A percentile compares a stretch with the other conserved stretches of the same genome.
These are phyloP conservation scores for Microctonus hyperodae DNA, from an alignment of 2,888 invertebrate genomes.

Conservation along the genomic window DNA sequence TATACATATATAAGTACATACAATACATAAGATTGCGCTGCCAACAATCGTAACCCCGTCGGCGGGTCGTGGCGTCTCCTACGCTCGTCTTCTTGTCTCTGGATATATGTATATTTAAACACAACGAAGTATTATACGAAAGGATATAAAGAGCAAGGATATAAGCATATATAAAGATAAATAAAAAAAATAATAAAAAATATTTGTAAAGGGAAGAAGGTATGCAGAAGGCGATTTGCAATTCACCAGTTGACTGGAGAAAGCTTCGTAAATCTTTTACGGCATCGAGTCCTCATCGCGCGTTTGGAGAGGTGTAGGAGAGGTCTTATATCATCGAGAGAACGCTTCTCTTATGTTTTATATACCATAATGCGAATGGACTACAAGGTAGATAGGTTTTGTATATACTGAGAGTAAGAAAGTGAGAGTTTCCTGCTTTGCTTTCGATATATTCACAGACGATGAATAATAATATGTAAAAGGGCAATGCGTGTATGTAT, in stretches of 20 bases:
- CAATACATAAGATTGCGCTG: slow-evolving; percentile 24
- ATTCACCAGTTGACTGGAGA: slow-evolving; percentile 44
- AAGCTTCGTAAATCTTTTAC: slow-evolving; percentile 55
- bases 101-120: background rate
- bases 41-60: slow-evolving; percentile 36
- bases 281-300: slow-evolving; percentile 40
- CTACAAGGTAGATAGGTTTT: background rate
- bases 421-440: slow-evolving; percentile 49
- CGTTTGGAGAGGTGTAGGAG: slow-evolving; percentile 37
- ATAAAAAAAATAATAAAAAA: slow-evolving; percentile 34
- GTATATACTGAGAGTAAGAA: slow-evolving; percentile 36
- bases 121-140: background rate
- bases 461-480: slow-evolving; percentile 21
- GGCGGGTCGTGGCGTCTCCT: slow-evolving; percentile 34
- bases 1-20: background rate
- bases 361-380: slow-evolving; percentile 16
- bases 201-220: slow-evolving; percentile 32
- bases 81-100: slow-evolving; percentile 17
- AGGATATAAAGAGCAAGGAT: slow-evolving; percentile 23
- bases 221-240: slow-evolving; percentile 42
- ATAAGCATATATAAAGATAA: slow-evolving; percentile 20
- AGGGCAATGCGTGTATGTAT: slow-evolving; percentile 20
- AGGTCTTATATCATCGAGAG: slow-evolving; percentile 47
- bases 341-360: slow-evolving; percentile 24
- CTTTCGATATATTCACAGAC: slow-evolving; percentile 25